Conservation (phyloP, 2,888 invertebrate species). For the Sisyra terminalis region DNA sequence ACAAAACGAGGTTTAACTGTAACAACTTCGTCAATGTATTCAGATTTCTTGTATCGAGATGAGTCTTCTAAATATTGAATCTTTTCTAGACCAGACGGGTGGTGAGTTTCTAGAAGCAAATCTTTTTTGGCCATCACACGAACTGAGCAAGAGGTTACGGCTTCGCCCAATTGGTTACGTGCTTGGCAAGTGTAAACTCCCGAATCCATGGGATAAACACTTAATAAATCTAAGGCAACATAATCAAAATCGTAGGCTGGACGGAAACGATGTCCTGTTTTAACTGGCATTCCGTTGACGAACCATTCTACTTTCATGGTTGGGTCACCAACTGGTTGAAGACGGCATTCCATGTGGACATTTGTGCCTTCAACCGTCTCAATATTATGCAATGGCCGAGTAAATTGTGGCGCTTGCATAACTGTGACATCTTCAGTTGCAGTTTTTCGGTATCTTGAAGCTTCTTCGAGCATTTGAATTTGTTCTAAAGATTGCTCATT, state of each 20-base stretch:
- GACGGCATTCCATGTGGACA: slow-evolving; percentile 79
- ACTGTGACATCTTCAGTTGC: slow-evolving; percentile 68
- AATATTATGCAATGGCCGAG: slow-evolving; percentile 71
- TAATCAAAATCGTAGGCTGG: slow-evolving; percentile 96
- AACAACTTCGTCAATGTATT: slow-evolving; percentile 68
- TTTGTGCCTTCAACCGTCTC: slow-evolving; percentile 84
- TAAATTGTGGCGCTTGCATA: slow-evolving; percentile 75
- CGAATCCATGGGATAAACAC: slow-evolving; percentile 93
- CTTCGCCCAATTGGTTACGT: slow-evolving; percentile 86
- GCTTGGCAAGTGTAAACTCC: slow-evolving; percentile 94
- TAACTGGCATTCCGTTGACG: slow-evolving; percentile 83
- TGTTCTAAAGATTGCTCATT: slow-evolving; percentile 85
- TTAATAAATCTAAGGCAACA: slow-evolving; percentile 87
- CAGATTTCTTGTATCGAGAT: slow-evolving; percentile 67
- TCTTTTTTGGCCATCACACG: slow-evolving; percentile 81
- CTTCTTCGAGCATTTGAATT: slow-evolving; percentile 78
- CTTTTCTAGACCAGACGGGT: slow-evolving; percentile 80
- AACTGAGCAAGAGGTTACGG: slow-evolving; percentile 81
- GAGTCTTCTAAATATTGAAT: slow-evolving; percentile 83
- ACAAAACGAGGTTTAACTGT: slow-evolving; percentile 70
- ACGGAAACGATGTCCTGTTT: slow-evolving; percentile 84
- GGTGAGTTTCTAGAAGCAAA: slow-evolving; percentile 73
- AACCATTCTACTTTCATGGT: slow-evolving; percentile 93
- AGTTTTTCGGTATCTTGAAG: slow-evolving; percentile 50
- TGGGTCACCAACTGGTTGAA: slow-evolving; percentile 83